Base-by-base conservation (phyloP, 2,113 vertebrate genomes). In the Corythoichthys haematopterus region DNA sequence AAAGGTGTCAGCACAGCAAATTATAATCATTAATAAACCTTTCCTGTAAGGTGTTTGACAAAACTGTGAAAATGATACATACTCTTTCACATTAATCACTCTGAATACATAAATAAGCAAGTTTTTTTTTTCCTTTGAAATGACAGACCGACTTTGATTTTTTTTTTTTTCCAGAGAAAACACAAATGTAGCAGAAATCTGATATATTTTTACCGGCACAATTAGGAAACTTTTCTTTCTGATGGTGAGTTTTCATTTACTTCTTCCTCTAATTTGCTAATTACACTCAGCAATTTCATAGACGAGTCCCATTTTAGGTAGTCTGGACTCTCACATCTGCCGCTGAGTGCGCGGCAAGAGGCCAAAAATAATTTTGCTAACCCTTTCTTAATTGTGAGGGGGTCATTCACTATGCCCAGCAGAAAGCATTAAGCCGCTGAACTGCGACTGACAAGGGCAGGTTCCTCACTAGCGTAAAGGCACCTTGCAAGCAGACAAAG, bases 321-420 rank as follows among this genome's bases (percentile, higher is more conserved):
- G 74, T 72, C 15, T 38, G 72, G 66, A 64, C 71, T 60, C 51
- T 74, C 69, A 79, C 33, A 78, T 69, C 83, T 66, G 71, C 82
- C 55, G 69, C 67, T 79, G 83, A 83, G 72, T 77, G 74, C 72
- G 78, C 87, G 86, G 83, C 80, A 80, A 47, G 35, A 75, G 77
- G 86, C 88, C 85, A 90, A 78, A 53, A 83, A 77, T 81, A 82
- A 88, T 84, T 88, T 77, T 80, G 61, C 81, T 80, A 80, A 83
- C 77, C 78, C 68, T 82, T 83, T 88, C 87, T 90, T 86, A 87
- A 88, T 88, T 88, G 70, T 84, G 59, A 68, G 65, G 72, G 72
- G 72, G 75, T 86, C 77, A 79, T 68, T 85, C 80, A 68, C 72
- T 80, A 77, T 77, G 65, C 69, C 80, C 71, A 71, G 66, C 66